Evolutionary conservation across 1,140 invertebrate species (phyloP).

Genomic region (Cydia strobilella): DNA sequence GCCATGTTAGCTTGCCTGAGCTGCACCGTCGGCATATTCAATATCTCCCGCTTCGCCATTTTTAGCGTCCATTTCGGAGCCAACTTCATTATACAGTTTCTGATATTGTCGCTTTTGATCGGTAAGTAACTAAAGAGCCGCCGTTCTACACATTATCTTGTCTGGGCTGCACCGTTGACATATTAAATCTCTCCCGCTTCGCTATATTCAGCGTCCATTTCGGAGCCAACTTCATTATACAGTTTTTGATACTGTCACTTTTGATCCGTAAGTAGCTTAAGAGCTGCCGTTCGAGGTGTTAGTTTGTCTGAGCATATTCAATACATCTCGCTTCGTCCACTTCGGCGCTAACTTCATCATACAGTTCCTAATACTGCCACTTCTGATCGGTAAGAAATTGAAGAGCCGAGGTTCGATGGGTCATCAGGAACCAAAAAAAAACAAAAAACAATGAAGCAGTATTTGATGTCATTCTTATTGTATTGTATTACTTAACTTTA

Average conservation of each 20-base stretch:
- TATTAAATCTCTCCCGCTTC: constrained; percentile 94
- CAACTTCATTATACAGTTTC: constrained; percentile 93
- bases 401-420: constrained; percentile 60
- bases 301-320: constrained; percentile 90
- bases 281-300: constrained; percentile 81
- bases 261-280: constrained; percentile 83
- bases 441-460: too few relatives aligned
- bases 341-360: constrained; percentile 94
- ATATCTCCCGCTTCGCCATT: constrained; percentile 93
- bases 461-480: constrained; percentile 12
- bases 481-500: constrained; percentile 85
- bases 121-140: constrained; percentile 77
- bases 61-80: constrained; percentile 93
- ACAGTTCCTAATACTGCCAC: constrained; percentile 92
- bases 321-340: too few relatives aligned
- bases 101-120: constrained; percentile 89
- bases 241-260: constrained; percentile 92
- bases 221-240: constrained; percentile 92
- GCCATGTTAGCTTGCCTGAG: constrained; percentile 90
- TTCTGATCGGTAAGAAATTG: constrained; percentile 84
- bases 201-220: constrained; percentile 92
- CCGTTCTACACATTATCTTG: constrained; percentile 85
- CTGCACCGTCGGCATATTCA: constrained; percentile 92
- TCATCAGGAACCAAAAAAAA: too few relatives aligned
- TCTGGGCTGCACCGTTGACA: constrained; percentile 90